phyloP scores from a whole-genome alignment of 2,888 invertebrate species.

The Harpalus rufipes region DNA sequence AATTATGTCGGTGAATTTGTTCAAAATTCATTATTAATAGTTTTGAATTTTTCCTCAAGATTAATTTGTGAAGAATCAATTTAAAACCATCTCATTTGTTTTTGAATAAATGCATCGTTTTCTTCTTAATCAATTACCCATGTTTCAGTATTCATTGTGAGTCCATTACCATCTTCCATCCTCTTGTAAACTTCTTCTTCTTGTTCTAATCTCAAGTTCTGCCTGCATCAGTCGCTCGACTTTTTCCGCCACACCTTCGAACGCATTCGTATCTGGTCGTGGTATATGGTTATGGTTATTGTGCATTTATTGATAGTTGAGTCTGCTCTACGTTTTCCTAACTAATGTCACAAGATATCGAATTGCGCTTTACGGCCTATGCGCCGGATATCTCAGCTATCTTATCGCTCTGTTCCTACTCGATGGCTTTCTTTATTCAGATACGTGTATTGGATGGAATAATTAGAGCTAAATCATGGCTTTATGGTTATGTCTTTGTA shows the following conservation, averaged over 20 bases:
- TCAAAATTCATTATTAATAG: no score
- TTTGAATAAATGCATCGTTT: no score
- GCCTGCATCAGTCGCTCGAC: neutral
- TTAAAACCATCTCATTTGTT: no score
- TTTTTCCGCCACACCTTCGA: conserved; percentile 19
- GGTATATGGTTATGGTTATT: conserved; percentile 59
- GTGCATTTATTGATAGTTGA: conserved; percentile 60
- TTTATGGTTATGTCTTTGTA: neutral
- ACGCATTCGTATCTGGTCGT: conserved; percentile 46
- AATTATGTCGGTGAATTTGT: no score
- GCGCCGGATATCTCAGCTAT: conserved; percentile 24
- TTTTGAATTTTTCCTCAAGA: no score
- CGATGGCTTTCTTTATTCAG: conserved; percentile 24
- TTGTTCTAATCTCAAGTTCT: neutral
- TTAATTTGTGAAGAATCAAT: no score
- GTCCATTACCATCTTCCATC: no score
- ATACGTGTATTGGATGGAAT: conserved; percentile 6
- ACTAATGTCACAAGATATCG: conserved; percentile 57
- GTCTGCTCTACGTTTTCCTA: conserved; percentile 42
- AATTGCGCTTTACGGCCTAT: conserved; percentile 29
- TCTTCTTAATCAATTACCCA: no score
- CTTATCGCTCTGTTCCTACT: conserved; percentile 43
- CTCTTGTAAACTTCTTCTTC: neutral
- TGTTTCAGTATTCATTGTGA: no score
- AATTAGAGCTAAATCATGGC: conserved; percentile 43